phyloP scores from a whole-genome alignment of 1,140 invertebrate species.

The Hypothenemus hampei region DNA sequence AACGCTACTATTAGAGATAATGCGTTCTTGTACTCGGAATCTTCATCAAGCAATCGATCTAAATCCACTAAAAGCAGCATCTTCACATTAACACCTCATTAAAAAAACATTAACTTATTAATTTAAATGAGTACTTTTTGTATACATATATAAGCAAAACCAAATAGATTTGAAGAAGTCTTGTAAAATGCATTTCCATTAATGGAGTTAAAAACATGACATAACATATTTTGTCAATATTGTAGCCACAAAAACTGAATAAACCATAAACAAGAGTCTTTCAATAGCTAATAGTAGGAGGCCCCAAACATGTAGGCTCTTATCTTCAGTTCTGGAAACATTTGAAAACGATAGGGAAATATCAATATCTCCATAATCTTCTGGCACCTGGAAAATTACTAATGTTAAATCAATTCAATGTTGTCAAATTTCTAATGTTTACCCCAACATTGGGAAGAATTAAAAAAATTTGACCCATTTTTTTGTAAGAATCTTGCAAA shows the following conservation, averaged over 20 bases:
- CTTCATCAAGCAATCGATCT: slow-evolving; percentile 23
- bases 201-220: slow-evolving; percentile 10
- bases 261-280: slow-evolving; percentile 34
- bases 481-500: slow-evolving; percentile 32
- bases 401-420: neutral
- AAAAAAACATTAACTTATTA: too few relatives aligned
- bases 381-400: slow-evolving; percentile 29
- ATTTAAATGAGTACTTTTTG: too few relatives aligned
- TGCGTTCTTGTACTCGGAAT: slow-evolving; percentile 6
- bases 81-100: too few relatives aligned
- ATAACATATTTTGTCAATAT: slow-evolving; percentile 13
- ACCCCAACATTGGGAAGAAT: slow-evolving; percentile 27
- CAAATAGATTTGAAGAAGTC: too few relatives aligned
- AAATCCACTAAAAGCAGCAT: slow-evolving; percentile 39
- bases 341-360: slow-evolving; percentile 14
- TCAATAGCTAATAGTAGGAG: slow-evolving; percentile 37
- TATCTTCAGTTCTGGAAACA: slow-evolving; percentile 23
- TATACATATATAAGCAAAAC: too few relatives aligned
- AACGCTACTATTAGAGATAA: slow-evolving; percentile 17
- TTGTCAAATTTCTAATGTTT: neutral
- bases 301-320: slow-evolving; percentile 34
- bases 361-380: slow-evolving; percentile 36
- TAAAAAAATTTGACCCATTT: slow-evolving; percentile 30
- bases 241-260: slow-evolving; percentile 15
- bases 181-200: too few relatives aligned